Conservation (phyloP, 2,888 invertebrate species). For the Yponomeuta malinellus region DNA sequence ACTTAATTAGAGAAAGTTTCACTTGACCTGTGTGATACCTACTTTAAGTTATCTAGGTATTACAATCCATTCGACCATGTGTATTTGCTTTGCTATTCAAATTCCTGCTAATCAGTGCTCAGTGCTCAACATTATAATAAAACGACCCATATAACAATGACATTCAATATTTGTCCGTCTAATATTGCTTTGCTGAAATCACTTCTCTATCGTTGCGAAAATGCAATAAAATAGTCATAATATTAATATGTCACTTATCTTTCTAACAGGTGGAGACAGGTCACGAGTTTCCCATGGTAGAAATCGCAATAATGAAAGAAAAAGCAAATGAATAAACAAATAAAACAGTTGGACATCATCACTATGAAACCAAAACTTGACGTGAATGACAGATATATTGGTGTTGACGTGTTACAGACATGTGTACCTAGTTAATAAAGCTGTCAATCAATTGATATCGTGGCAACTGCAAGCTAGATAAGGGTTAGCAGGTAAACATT, state of each 20-base stretch:
- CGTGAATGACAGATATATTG: background rate
- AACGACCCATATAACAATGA: background rate
- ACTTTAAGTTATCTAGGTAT: no score
- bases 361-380: background rate
- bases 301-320: background rate
- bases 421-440: background rate
- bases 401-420: background rate
- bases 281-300: background rate
- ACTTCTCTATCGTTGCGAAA: background rate
- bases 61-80: background rate
- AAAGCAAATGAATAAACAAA: background rate
- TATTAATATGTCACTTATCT: slow-evolving; percentile 3
- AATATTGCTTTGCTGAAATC: background rate
- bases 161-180: background rate
- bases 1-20: no score
- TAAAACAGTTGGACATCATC: background rate
- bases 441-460: background rate
- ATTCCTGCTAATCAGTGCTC: background rate
- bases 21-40: no score
- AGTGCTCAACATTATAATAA: background rate
- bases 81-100: background rate
- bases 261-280: background rate
- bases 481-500: background rate
- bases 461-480: background rate
- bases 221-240: background rate